Evolutionary conservation across 2,113 vertebrate species (phyloP).

Genomic region (Charina bottae): DNA sequence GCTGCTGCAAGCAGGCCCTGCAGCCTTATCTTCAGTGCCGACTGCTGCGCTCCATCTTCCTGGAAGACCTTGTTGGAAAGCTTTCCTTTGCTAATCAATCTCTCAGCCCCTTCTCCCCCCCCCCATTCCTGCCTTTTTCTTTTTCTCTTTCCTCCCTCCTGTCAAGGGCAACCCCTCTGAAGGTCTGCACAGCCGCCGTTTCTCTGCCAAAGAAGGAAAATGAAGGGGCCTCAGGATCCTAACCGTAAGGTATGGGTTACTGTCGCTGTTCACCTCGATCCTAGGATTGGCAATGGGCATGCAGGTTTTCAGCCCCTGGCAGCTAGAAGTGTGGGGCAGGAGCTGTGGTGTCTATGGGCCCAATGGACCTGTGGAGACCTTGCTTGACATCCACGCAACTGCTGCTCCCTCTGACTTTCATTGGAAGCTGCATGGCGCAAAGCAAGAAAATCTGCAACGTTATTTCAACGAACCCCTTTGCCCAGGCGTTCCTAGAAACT

Average conservation of each 20-base stretch:
- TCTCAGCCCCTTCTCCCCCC: neutral
- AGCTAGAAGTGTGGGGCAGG: neutral
- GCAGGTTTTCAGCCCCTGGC: neutral
- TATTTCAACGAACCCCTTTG: too few species aligned
- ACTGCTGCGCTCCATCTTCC: neutral
- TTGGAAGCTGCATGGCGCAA: too few species aligned
- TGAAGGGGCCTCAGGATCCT: neutral
- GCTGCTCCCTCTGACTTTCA: too few species aligned
- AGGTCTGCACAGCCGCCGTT: neutral
- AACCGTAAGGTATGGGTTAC: neutral
- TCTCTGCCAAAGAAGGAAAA: constrained; percentile 12
- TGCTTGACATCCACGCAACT: too few species aligned
- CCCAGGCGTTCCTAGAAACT: too few species aligned
- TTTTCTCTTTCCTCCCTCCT: neutral
- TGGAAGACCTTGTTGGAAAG: constrained; percentile 9
- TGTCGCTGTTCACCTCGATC: neutral
- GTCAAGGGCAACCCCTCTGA: neutral
- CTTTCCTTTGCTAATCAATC: neutral
- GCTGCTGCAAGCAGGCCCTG: accelerated
- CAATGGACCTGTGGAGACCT: neutral
- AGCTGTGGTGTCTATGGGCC: too few species aligned
- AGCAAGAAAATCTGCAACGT: too few species aligned
- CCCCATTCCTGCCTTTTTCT: neutral
- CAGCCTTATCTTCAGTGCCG: neutral
- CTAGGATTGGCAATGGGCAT: neutral